phyloP scores from a whole-genome alignment of 2,888 invertebrate genomes.

The Sclerodermus sp. region DNA sequence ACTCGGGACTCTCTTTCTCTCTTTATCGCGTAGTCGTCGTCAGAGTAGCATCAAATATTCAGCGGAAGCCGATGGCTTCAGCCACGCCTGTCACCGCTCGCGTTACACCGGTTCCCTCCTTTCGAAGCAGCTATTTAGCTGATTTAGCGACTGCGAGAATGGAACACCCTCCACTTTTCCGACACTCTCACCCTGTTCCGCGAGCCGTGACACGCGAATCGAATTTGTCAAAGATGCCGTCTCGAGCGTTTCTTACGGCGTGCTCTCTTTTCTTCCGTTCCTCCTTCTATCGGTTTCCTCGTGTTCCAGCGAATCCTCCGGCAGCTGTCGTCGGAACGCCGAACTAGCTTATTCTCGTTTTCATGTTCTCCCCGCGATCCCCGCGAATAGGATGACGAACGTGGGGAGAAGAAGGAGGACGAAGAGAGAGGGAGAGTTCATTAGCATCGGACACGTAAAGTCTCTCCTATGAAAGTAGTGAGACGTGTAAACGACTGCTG shows the following conservation, averaged over 20 bases:
- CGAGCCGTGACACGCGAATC: slow-evolving; percentile 50
- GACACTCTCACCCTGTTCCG: slow-evolving; percentile 41
- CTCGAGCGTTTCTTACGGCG: slow-evolving; percentile 15
- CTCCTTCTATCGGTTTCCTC: not conserved
- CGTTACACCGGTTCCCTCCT: slow-evolving; percentile 37
- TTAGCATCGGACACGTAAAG: slow-evolving; percentile 28
- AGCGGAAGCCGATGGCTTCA: slow-evolving; percentile 36
- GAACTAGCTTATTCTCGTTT: slow-evolving; percentile 9
- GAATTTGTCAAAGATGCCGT: slow-evolving; percentile 51
- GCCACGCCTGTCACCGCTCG: slow-evolving; percentile 39
- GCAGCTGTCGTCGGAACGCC: slow-evolving; percentile 28
- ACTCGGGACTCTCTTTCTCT: no score
- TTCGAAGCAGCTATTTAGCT: slow-evolving; percentile 39
- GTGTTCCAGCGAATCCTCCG: slow-evolving; percentile 12
- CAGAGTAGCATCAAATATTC: slow-evolving; percentile 35
- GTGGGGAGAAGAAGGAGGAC: not conserved
- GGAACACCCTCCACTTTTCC: slow-evolving; percentile 42
- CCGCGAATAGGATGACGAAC: slow-evolving; percentile 8
- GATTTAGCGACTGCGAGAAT: slow-evolving; percentile 37
- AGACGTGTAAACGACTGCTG: slow-evolving; percentile 12
- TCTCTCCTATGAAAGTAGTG: slow-evolving; percentile 18
- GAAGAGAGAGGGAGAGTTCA: slow-evolving; percentile 19
- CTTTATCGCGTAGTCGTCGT: slow-evolving; percentile 10
- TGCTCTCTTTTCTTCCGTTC: slow-evolving; percentile 6
- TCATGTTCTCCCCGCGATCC: not conserved